Conservation (phyloP, 2,888 invertebrate species). For the Lasioglossum morio region DNA sequence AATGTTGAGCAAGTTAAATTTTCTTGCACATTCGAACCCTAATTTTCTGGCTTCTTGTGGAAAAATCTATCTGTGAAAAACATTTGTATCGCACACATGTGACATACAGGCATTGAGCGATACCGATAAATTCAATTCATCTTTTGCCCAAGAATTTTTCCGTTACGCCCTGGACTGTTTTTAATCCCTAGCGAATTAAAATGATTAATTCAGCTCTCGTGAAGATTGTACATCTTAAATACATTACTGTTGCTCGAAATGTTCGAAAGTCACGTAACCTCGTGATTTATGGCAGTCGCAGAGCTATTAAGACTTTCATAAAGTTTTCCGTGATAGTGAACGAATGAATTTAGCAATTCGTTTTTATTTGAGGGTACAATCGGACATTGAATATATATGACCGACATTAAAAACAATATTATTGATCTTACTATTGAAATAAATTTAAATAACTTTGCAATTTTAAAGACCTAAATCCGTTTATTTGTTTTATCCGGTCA, state of each 20-base stretch:
- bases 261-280: background rate
- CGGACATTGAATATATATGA: background rate
- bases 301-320: background rate
- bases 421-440: background rate
- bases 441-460: no score
- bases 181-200: background rate
- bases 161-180: background rate
- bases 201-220: background rate
- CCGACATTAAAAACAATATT: background rate
- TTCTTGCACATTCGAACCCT: no score
- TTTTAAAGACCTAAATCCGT: no score
- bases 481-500: no score
- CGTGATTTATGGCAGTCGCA: background rate
- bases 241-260: background rate
- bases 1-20: no score
- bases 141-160: background rate
- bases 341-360: background rate
- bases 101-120: background rate
- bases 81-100: background rate
- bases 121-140: background rate
- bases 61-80: background rate
- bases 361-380: background rate
- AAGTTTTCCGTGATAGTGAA: background rate
- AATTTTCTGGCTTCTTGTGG: no score
- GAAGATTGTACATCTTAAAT: slow-evolving; percentile 4